phyloP scores from a whole-genome alignment of 1,140 invertebrate genomes.

The Macrocentrus cingulum region DNA sequence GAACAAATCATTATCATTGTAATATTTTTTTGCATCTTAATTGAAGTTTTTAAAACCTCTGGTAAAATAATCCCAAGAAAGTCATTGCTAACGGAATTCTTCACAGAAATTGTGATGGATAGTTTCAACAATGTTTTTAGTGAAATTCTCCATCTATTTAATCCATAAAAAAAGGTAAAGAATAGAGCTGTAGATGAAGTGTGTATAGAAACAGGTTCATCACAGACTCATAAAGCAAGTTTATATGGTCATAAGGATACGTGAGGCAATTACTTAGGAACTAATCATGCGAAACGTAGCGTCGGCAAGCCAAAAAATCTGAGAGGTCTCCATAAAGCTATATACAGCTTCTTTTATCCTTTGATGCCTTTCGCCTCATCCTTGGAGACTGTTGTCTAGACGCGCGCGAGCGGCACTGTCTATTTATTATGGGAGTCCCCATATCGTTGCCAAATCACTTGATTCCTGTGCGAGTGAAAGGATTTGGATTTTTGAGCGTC shows the following conservation, averaged over 20 bases:
- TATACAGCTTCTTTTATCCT: slow-evolving; percentile 3
- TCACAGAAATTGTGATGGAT: too few species aligned
- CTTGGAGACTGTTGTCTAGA: too few species aligned
- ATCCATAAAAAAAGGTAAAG: too few species aligned
- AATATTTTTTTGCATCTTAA: too few species aligned
- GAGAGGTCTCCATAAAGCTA: slow-evolving; percentile 1
- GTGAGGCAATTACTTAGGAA: slow-evolving; percentile 53
- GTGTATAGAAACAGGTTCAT: slow-evolving; percentile 45
- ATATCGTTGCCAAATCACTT: background rate
- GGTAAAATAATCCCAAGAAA: too few species aligned
- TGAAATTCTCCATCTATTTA: too few species aligned
- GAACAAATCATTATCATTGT: too few species aligned
- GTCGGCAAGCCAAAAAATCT: slow-evolving; percentile 26
- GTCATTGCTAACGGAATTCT: too few species aligned
- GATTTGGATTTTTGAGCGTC: slow-evolving; percentile 13
- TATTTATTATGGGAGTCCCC: too few species aligned
- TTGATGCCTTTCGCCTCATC: background rate
- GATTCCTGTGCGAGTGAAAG: slow-evolving; percentile 19
- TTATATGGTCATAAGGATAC: slow-evolving; percentile 46
- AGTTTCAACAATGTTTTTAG: too few species aligned
- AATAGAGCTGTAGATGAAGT: background rate
- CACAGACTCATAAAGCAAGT: slow-evolving; percentile 52
- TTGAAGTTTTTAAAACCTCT: too few species aligned
- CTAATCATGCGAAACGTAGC: slow-evolving; percentile 48
- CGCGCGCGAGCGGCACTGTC: too few species aligned